These are phyloP conservation scores for Hippocampus barbouri DNA, from an alignment of 2,113 vertebrate species.

Conservation along the genomic window DNA sequence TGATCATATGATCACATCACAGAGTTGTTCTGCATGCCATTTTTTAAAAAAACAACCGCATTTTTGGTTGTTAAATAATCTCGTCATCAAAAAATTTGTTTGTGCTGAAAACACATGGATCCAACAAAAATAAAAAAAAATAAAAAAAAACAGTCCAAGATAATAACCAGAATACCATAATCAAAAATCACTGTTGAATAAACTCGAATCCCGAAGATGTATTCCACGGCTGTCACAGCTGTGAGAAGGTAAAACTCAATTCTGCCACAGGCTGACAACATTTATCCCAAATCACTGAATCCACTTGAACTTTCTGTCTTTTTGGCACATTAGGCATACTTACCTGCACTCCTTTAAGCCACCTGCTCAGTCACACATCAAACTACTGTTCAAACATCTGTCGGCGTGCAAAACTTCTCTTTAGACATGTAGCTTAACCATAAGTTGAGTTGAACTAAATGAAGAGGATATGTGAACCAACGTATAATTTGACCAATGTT, in stretches of 20 bases:
- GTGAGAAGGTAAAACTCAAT: conserved; percentile 3
- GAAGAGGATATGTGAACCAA: background rate
- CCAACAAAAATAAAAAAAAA: background rate
- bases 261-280: conserved; percentile 13
- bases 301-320: conserved; percentile 7
- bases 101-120: too few species aligned
- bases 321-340: conserved; percentile 6
- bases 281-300: conserved; percentile 10
- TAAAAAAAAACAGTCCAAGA: background rate
- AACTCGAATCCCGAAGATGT: background rate
- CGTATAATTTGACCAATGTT: background rate
- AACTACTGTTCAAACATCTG: conserved; percentile 28
- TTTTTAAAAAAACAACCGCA: background rate
- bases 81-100: background rate
- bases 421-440: background rate
- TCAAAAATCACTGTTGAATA: background rate
- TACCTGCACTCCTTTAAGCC: conserved; percentile 1
- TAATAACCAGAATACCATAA: background rate
- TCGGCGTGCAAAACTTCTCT: conserved; percentile 7
- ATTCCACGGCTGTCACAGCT: conserved; percentile 1
- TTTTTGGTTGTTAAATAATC: background rate
- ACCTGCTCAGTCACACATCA: conserved; percentile 37
- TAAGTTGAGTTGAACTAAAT: background rate
- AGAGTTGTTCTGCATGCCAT: background rate
- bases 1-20: background rate